Conservation (phyloP, 2,888 invertebrate genomes). For the Abrostola triplasia region DNA sequence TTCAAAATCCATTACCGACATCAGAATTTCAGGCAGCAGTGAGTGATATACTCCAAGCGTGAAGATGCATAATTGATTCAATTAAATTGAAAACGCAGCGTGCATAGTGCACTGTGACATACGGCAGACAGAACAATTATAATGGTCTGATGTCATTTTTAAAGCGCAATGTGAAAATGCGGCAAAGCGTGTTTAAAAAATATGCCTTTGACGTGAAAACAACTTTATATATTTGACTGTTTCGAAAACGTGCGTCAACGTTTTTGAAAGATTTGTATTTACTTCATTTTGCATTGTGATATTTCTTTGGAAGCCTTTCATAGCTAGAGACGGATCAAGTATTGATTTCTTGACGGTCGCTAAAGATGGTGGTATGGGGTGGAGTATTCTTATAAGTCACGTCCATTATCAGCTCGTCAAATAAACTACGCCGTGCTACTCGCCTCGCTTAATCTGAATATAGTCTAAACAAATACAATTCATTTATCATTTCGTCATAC, state of each 20-base stretch:
- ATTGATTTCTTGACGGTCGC: constrained; percentile 41
- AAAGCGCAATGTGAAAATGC: background rate
- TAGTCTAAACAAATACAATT: too few species aligned
- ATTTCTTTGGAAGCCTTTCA: background rate
- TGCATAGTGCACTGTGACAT: background rate
- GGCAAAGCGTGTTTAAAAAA: background rate
- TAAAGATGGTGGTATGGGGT: constrained; percentile 4
- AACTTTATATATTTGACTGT: background rate
- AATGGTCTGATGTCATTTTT: background rate
- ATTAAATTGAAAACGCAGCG: background rate
- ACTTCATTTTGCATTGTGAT: background rate
- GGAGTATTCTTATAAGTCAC: constrained; percentile 6
- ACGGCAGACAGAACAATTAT: background rate
- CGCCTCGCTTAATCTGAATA: background rate
- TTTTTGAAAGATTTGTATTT: background rate
- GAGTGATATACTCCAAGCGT: background rate
- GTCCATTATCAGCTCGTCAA: background rate
- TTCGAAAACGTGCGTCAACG: background rate
- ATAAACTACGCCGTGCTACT: background rate
- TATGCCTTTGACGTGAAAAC: background rate
- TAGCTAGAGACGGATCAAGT: constrained; percentile 7
- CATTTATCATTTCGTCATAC: too few species aligned
- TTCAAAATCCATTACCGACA: too few species aligned
- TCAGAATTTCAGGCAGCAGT: background rate
- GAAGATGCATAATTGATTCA: background rate